A percentile compares a stretch with the other conserved stretches of the same genome.
Evolutionary conservation across 1,140 invertebrate genomes (phyloP).

Genomic region (Globodera rostochiensis): DNA sequence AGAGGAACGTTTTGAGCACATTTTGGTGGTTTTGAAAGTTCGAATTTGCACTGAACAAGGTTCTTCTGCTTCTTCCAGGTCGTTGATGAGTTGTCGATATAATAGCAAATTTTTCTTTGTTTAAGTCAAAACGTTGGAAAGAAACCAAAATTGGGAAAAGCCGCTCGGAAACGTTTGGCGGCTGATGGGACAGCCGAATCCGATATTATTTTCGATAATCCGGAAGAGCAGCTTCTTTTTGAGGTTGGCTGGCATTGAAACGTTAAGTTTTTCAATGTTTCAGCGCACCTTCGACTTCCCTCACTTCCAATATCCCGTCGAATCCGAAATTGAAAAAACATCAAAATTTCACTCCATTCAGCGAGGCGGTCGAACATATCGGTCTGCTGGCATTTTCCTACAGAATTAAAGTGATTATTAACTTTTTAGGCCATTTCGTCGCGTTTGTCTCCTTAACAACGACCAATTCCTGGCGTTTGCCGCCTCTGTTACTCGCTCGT

Average conservation of each 20-base stretch:
- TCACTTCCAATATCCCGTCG: conserved; percentile 51
- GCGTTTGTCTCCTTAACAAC: conserved; percentile 46
- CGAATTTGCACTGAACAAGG: conserved; percentile 28
- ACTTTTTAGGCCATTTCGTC: conserved; percentile 35
- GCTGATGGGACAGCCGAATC: conserved; percentile 23
- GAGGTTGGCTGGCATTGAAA: conserved; percentile 25
- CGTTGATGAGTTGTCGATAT: neutral
- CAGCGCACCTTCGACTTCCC: conserved; percentile 7
- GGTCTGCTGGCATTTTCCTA: neutral
- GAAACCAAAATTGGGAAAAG: conserved; percentile 50
- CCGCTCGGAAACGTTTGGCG: conserved; percentile 39
- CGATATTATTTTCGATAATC: conserved; percentile 49
- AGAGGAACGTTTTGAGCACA: conserved; percentile 26
- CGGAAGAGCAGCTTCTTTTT: conserved; percentile 49
- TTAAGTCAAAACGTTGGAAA: neutral
- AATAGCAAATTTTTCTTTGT: neutral
- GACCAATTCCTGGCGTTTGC: conserved; percentile 42
- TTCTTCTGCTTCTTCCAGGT: neutral
- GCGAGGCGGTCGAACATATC: conserved; percentile 40
- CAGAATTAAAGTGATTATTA: neutral
- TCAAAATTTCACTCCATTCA: conserved; percentile 47
- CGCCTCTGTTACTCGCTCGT: conserved; percentile 5
- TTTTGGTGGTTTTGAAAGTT: conserved; percentile 47
- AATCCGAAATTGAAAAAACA: conserved; percentile 46
- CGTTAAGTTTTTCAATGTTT: neutral